Evolutionary conservation across 2,888 invertebrate species (phyloP), one percentile per base, ranked within the genome.

Genomic region (Cinara cedri): DNA sequence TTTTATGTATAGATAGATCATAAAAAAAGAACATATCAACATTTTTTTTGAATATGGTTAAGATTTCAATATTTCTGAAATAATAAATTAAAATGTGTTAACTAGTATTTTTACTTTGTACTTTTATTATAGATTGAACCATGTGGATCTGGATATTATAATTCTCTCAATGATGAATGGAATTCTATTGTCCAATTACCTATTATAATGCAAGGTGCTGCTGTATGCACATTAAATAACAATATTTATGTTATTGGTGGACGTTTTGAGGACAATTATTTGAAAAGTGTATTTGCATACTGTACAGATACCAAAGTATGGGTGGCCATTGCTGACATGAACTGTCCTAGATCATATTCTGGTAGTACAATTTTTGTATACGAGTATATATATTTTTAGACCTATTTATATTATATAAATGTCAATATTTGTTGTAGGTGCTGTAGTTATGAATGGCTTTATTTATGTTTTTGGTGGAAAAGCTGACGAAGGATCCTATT

Each of bases 181-280:
- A n/a, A n/a, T n/a, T n/a, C n/a, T n/a, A n/a, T n/a, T n/a, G n/a
- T n/a, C n/a, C 21, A 8, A 21, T 2, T 55, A 11, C 55, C 55
- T 9, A 11, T 1, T 1, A 21, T 1, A 13, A 55, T 11, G 10
- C 3, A 11, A 10, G 55, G 21, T 21, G 19, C 55, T 55, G 55
- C 21, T 11, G 10, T 55, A 10, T 55, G 55, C 55, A 21, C 21
- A 11, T 55, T 55, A 13, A 55, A 55, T 21, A 55, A 21, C 11
- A 55, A 55, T 55, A 21, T 55, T 55, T 55, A 55, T 55, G 11
- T 55, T 21, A 55, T 55, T 11, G 55, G 55, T 55, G 55, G 55
- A 11, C 10, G 11, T 2, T 21, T 2, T 2, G 3, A 21, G 0
- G 55, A 11, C 11, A 2, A 19, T 10, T 55, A 21, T 55, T 21